These are phyloP conservation scores for Augochlora pura DNA, from an alignment of 1,140 invertebrate genomes.

Conservation along the genomic window DNA sequence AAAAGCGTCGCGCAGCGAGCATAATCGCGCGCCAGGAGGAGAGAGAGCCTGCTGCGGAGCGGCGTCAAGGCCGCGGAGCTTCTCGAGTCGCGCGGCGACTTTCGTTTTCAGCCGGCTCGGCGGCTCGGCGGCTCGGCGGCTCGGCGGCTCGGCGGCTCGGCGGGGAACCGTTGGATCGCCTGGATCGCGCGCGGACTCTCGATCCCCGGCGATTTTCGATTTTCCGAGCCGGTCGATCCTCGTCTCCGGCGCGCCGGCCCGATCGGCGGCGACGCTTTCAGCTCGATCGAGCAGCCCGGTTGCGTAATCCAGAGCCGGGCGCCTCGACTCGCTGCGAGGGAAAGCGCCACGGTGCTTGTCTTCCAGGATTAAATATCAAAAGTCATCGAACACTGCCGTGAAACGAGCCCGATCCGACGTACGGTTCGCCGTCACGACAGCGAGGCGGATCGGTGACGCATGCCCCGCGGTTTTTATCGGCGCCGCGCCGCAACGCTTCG, in stretches of 20 bases:
- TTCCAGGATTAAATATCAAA: conserved; percentile 36
- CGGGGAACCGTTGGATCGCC: conserved; percentile 46
- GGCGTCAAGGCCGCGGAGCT: conserved; percentile 53
- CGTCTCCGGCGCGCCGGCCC: neutral
- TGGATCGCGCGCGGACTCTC: conserved; percentile 11
- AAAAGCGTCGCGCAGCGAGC: too few species aligned
- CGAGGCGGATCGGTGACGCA: neutral
- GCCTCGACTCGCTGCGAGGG: conserved; percentile 7
- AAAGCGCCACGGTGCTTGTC: conserved; percentile 28
- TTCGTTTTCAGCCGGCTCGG: conserved; percentile 62
- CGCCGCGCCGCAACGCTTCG: too few species aligned
- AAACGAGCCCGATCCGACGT: neutral
- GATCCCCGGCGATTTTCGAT: neutral
- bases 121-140: conserved; percentile 55
- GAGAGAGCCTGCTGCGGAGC: conserved; percentile 35
- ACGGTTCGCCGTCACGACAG: neutral
- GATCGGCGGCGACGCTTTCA: neutral
- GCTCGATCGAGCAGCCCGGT: neutral
- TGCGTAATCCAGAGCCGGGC: neutral
- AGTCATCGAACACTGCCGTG: conserved; percentile 17
- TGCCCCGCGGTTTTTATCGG: neutral
- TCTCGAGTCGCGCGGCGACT: conserved; percentile 49
- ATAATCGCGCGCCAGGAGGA: too few species aligned
- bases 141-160: conserved; percentile 57
- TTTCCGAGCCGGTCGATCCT: neutral